Evolutionary conservation across 2,888 invertebrate genomes (phyloP).

Genomic region (Cetonia aurata): DNA sequence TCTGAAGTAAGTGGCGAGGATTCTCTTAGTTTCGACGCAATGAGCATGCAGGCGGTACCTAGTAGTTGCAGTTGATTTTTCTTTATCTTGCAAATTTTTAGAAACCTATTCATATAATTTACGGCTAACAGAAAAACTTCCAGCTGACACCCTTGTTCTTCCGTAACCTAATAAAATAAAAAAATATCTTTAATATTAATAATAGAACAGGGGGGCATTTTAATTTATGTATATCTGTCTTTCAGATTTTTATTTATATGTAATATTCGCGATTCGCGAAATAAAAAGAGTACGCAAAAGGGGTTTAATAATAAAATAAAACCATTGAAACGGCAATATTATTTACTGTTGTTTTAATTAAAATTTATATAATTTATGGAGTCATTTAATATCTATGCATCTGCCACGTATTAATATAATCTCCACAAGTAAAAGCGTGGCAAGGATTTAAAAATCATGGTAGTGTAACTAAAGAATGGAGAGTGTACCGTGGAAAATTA

Average conservation of each 20-base stretch:
- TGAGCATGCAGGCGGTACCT: conserved; percentile 90
- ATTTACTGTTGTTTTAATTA: neutral
- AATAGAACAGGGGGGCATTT: too few species aligned
- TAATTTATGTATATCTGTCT: too few species aligned
- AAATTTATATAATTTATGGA: neutral
- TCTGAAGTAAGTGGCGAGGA: conserved; percentile 84
- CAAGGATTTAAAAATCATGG: conserved; percentile 1
- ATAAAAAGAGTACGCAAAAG: too few species aligned
- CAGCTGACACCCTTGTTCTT: conserved; percentile 92
- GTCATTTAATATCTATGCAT: neutral
- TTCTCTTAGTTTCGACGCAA: conserved; percentile 94
- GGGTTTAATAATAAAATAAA: too few species aligned
- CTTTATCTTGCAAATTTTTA: conserved; percentile 84
- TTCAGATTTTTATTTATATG: too few species aligned
- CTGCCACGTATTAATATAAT: neutral
- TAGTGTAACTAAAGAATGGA: too few species aligned
- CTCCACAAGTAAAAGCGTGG: neutral
- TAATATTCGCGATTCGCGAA: too few species aligned
- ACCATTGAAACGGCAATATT: too few species aligned
- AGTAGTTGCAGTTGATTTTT: conserved; percentile 92
- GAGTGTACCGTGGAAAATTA: neutral
- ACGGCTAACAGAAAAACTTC: conserved; percentile 94
- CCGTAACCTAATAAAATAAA: conserved; percentile 83
- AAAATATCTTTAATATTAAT: conserved; percentile 13
- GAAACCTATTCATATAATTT: conserved; percentile 94